A percentile compares a stretch with the other conserved stretches of the same genome.
Evolutionary conservation across 2,797 vertebrate species (phyloP).

Genomic region (Platyrinchus mystaceus): DNA sequence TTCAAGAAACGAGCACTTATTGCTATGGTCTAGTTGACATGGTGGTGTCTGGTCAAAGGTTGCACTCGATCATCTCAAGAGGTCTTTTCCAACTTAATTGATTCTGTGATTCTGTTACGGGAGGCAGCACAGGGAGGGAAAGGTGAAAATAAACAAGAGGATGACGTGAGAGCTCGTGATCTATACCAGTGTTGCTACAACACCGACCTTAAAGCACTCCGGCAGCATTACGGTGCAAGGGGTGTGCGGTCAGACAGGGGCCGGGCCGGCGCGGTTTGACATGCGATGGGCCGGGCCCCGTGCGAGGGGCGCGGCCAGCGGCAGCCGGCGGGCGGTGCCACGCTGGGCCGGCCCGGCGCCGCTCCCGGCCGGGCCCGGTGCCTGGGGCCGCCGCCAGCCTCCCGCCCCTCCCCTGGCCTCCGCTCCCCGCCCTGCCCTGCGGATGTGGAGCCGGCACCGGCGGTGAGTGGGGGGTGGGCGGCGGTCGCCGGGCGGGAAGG

Average conservation of each 20-base stretch:
- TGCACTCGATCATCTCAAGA: neutral
- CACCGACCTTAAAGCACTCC: fast-evolving
- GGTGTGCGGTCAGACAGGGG: no score
- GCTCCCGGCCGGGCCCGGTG: neutral
- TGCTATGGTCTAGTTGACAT: neutral
- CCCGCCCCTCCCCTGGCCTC: no score
- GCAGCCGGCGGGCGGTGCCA: neutral
- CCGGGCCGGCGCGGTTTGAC: no score
- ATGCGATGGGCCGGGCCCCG: neutral
- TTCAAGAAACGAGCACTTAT: neutral
- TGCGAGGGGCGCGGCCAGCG: neutral
- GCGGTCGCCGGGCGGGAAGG: neutral
- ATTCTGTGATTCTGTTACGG: no score
- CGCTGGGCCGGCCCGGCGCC: neutral
- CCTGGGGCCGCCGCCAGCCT: neutral
- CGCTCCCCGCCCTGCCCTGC: neutral
- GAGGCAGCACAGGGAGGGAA: neutral
- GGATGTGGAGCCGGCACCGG: constrained; percentile 17
- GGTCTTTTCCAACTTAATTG: neutral
- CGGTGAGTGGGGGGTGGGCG: constrained; percentile 39
- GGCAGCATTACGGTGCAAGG: neutral
- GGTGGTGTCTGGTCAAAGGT: no score
- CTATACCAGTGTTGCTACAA: fast-evolving
- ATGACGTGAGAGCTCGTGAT: fast-evolving
- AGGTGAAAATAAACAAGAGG: neutral